Conservation (phyloP, 2,113 vertebrate species). For the Quiscalus mexicanus region DNA sequence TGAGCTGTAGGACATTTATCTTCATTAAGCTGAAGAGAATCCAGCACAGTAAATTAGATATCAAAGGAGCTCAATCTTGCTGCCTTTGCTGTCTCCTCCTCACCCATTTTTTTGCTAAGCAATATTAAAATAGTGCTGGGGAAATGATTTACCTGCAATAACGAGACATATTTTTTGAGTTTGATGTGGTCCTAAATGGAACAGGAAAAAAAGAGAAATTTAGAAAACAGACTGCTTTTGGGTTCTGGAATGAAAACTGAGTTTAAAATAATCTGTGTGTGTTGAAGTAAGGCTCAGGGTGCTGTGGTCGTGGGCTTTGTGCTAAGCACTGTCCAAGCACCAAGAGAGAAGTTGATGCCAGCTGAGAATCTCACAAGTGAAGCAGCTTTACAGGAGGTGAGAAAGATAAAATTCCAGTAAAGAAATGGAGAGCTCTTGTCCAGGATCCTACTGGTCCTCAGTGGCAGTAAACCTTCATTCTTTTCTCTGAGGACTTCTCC, state of each 20-base stretch:
- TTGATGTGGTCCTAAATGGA: not conserved
- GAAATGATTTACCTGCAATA: not conserved
- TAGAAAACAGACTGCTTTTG: not conserved
- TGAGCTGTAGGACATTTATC: conserved; percentile 74
- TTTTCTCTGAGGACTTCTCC: not conserved
- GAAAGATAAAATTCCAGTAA: not conserved
- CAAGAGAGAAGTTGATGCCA: not conserved
- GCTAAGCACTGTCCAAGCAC: not conserved
- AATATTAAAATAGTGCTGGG: not conserved
- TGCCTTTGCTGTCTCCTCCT: not conserved
- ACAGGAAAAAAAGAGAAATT: not conserved
- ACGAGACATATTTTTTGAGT: not conserved
- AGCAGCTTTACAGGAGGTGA: not conserved
- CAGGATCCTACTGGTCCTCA: not conserved
- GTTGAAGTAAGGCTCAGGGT: not conserved
- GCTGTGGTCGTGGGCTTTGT: not conserved
- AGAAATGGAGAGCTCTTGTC: not conserved
- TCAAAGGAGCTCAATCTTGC: conserved; percentile 4
- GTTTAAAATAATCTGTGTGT: not conserved
- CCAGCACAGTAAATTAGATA: conserved; percentile 75
- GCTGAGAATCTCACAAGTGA: not conserved
- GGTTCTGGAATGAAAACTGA: not conserved
- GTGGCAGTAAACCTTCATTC: not conserved
- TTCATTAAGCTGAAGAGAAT: conserved; percentile 75
- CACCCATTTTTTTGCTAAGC: not conserved